Evolutionary conservation across 2,113 vertebrate genomes (phyloP), one percentile per base, ranked within the genome.

Genomic region (Puntigrus tetrazona): DNA sequence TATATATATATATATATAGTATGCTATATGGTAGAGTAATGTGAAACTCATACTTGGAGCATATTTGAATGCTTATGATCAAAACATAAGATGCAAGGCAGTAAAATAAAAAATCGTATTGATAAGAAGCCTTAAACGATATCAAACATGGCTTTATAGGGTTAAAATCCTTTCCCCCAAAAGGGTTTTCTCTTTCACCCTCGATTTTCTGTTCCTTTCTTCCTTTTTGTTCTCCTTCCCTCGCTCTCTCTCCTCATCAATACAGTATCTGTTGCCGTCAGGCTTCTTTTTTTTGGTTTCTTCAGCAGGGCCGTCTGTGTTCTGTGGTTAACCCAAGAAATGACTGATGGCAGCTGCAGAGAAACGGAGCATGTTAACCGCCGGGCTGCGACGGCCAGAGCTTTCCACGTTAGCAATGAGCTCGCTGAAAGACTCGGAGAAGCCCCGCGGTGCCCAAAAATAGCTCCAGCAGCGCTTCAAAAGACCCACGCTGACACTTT

Each of bases 381-480:
- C 87, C 69, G 88, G 74, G 85, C 84, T 67, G 88, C 59, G 85
- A 88, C 92, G 89, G 85, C 81, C 34, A 83, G 59, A 72, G 77
- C 47, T 73, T 74, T 69, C 79, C 18, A 50, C 57, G 52, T 38
- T 72, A 73, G 78, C 84, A 90, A 92, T 87, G 85, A 88, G 83
- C 84, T 63, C n/a, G 65, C 36, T 81, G 76, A 90, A 90, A 91
- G 88, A 86, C 65, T 63, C 84, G 59, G 67, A 70, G 67, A 69
- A 41, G 76, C 20, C 85, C 84, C 34, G 63, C 82, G 63, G 61
- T 78, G 82, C 82, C 90, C 90, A 90, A 90, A 92, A 93, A 90
- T 88, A 88, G 90, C 89, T 77, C 10, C 85, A 91, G 77, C 13
- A 72, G 88, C 75, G 41, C 88, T 93, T 92, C 90, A 93, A 93